Evolutionary conservation across 2,888 invertebrate genomes (phyloP), one percentile per base, ranked within the genome.

Genomic region (Harmothoe impar): DNA sequence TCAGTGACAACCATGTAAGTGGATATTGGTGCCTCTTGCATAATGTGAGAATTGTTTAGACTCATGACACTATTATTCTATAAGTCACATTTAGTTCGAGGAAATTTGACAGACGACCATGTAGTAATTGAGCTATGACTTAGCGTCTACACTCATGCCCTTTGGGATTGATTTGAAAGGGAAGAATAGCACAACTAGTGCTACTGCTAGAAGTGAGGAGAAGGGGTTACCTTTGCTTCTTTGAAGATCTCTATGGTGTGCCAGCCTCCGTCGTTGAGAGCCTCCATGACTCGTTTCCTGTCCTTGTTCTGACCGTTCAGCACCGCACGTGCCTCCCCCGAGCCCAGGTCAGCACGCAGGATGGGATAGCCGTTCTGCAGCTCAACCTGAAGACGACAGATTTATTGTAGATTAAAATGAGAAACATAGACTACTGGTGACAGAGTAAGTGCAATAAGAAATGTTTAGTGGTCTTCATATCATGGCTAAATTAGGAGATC

Each of bases 231-330:
- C 94, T 93, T 94, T 91, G 94, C 94, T 51, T 92, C 92, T 23
- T 94, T 93, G 95, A 98, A 98, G 93, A 99, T 97, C 95, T 99
- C 99, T 91, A 99, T 96, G 17, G 92, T 90, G 96, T 99, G 99
- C 99, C 99, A 99, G 95, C 98, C 98, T 10, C 99, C 99, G 95
- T 99, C 99, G 95, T 98, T 98, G 92, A 99, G 96, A 0, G 72
- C 20, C 29, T 91, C 92, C 89, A 81, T 62, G 15, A 29, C 68
- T 23, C 92, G 92, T 0, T 93, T 91, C 0, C 93, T 93, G 10
- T 91, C 88, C 31, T 81, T 85, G 90, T 94, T 91, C 25, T 7
- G 15, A 1, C 89, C 91, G 29, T 29, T 62, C 10, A 91, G 29
- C 17, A 52, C 35, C 12, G 92, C 90, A 0, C 23, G 35, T 35